phyloP scores from a whole-genome alignment of 2,888 invertebrate species.

The Pilophorus perplexus region DNA sequence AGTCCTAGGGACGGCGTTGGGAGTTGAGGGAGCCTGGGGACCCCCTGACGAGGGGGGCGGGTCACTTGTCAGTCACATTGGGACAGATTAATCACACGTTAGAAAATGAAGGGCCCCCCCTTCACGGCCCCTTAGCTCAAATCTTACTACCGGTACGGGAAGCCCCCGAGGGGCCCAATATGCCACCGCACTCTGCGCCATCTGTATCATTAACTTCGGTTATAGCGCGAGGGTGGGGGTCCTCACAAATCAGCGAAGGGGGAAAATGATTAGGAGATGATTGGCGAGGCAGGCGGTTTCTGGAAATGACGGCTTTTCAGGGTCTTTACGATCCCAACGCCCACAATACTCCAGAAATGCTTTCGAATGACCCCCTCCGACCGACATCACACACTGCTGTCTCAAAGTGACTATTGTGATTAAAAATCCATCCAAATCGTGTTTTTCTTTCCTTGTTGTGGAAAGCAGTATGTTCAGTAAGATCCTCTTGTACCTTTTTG shows the following conservation, averaged over 20 bases:
- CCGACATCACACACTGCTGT: too few species aligned
- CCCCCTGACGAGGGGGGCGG: background rate
- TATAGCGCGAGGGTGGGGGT: too few species aligned
- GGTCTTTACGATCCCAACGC: slow-evolving; percentile 1
- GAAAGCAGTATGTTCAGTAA: background rate
- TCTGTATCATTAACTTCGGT: slow-evolving; percentile 34
- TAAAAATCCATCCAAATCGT: too few species aligned
- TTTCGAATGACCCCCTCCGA: too few species aligned
- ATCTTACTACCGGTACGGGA: background rate
- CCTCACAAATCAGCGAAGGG: slow-evolving; percentile 1
- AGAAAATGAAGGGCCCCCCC: background rate
- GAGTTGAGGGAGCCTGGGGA: background rate
- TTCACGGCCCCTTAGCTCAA: background rate
- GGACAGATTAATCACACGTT: slow-evolving; percentile 37
- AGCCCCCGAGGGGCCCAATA: slow-evolving; percentile 35
- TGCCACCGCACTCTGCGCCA: slow-evolving; percentile 26
- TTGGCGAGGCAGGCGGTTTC: slow-evolving; percentile 22
- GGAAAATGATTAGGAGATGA: slow-evolving; percentile 17
- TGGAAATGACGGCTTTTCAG: slow-evolving; percentile 28
- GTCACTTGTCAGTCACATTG: slow-evolving; percentile 34
- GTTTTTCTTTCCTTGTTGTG: background rate
- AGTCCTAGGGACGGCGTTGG: background rate
- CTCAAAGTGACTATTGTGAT: too few species aligned
- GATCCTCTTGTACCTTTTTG: too few species aligned
- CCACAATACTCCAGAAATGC: slow-evolving; percentile 4